A percentile compares a stretch with the other conserved stretches of the same genome.
These are phyloP conservation scores for Lepidurus couesii DNA, from an alignment of 1,140 invertebrate species.

Conservation along the genomic window DNA sequence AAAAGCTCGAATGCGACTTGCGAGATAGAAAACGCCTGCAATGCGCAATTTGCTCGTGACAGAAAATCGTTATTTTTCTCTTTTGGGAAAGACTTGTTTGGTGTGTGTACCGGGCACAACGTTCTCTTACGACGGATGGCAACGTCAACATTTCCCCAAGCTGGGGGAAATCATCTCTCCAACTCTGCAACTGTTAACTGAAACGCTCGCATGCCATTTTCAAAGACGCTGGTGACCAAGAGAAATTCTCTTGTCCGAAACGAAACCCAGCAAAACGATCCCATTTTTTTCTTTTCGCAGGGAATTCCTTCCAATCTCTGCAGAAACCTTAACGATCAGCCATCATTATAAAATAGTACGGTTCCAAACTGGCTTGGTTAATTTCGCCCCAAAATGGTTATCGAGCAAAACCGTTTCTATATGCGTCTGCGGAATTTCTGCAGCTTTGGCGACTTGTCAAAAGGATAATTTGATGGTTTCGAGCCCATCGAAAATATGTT, in stretches of 20 bases:
- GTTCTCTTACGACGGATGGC: conserved; percentile 7
- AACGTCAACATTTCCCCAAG: conserved; percentile 3
- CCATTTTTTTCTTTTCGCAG: neutral
- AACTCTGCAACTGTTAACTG: conserved; percentile 3
- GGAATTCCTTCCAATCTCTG: too few species aligned
- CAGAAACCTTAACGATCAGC: too few species aligned
- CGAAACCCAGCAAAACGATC: neutral
- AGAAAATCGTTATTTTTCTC: conserved; percentile 12
- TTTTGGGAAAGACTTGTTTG: neutral
- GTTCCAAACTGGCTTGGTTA: neutral
- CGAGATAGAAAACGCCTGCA: conserved; percentile 14
- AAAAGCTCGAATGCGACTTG: conserved; percentile 18
- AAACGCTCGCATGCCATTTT: neutral
- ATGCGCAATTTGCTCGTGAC: conserved; percentile 21
- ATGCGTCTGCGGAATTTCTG: neutral
- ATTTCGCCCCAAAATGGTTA: neutral
- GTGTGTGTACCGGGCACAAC: neutral
- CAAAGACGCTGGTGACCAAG: neutral
- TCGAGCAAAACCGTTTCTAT: neutral
- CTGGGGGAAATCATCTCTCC: neutral
- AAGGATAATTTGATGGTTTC: conserved; percentile 16
- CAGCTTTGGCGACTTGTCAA: conserved; percentile 21
- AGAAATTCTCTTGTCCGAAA: neutral
- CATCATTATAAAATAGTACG: neutral
- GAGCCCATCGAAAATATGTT: conserved; percentile 10